Evolutionary conservation across 2,797 vertebrate species (phyloP), one percentile per base, ranked within the genome.

Genomic region (Pelodytes ibericus): DNA sequence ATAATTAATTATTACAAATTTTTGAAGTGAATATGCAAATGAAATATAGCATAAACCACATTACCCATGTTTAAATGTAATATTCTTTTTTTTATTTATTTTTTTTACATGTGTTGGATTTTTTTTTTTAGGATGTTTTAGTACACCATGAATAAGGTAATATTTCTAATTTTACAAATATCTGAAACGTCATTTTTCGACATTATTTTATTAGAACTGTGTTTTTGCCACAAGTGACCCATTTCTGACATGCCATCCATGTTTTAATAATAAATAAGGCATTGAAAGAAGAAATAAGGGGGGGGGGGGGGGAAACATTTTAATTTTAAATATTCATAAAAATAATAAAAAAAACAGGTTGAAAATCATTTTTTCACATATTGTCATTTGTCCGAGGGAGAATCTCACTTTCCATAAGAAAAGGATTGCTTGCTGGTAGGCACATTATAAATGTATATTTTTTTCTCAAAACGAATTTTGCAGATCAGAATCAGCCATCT

Each of bases 301-400:
- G 27, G 53, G 20, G 86, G 90, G 53, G 3, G 9, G 25, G 7
- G 20, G 90, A 92, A 93, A 91, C 87, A 92, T 94, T 95, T 96
- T 92, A 91, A 88, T 91, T 88, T 94, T 90, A 94, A 95, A 94
- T 92, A 94, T 94, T 94, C 88, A 91, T 94, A 89, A 91, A 89
- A 84, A 87, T 84, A 39, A 49, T 49, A 15, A 49, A 49, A 49
- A 13, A 49, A 15, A 87, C 89, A 87, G 86, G 88, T 92, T 90
- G n/a, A 88, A 85, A 88, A 86, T 87, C 83, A 84, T 84, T 89
- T 90, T 8, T 53, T 85, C 88, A 85, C 90, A 89, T 89, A 88
- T 88, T 86, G 87, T 87, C 89, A 89, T 90, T 92, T 94, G 91
- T 92, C 92, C 93, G 94, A 92, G 91, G 92, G 89, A 89, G 86